A percentile compares a stretch with the other conserved stretches of the same genome.
These are phyloP conservation scores for Ptychodera flava DNA, from an alignment of 35 echinoderm and acorn worm genomes.

Conservation along the genomic window DNA sequence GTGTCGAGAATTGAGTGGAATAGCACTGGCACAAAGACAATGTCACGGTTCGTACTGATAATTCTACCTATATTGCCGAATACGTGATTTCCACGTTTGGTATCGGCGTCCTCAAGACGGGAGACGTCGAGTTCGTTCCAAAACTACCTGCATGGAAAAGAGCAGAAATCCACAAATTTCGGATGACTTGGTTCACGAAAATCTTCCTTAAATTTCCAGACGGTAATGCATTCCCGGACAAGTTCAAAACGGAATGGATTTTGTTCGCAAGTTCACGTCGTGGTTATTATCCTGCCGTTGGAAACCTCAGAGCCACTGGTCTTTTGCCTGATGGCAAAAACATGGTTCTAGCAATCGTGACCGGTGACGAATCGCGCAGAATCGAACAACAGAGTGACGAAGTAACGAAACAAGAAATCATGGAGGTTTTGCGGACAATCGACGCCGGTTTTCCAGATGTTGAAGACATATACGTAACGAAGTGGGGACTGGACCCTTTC, in stretches of 20 bases:
- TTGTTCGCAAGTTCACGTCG: constrained; percentile 2
- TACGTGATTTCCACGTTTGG: constrained; percentile 34
- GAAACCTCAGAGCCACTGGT: constrained; percentile 11
- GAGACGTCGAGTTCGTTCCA: constrained; percentile 32
- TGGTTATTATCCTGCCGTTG: constrained; percentile 24
- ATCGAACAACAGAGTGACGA: not conserved
- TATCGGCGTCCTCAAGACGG: constrained; percentile 25
- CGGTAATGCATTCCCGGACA: constrained; percentile 13
- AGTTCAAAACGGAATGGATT: constrained; percentile 22
- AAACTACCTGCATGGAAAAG: constrained; percentile 36
- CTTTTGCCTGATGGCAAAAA: constrained; percentile 11
- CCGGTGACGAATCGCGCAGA: constrained; percentile 7
- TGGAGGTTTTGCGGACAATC: not conserved
- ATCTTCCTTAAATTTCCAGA: constrained; percentile 33
- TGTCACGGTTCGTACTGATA: constrained; percentile 17
- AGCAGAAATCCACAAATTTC: constrained; percentile 15
- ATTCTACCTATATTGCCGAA: constrained; percentile 11
- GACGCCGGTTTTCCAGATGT: too few relatives aligned
- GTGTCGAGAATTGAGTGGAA: not conserved
- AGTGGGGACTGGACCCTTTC: not conserved
- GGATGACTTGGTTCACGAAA: constrained; percentile 16
- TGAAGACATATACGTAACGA: not conserved
- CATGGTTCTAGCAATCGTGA: not conserved
- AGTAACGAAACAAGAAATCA: constrained; percentile 4
- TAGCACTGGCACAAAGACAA: not conserved